Evolutionary conservation across 2,797 vertebrate species (phyloP), one percentile per base, ranked within the genome.

Genomic region (Craterocephalus amniculus): DNA sequence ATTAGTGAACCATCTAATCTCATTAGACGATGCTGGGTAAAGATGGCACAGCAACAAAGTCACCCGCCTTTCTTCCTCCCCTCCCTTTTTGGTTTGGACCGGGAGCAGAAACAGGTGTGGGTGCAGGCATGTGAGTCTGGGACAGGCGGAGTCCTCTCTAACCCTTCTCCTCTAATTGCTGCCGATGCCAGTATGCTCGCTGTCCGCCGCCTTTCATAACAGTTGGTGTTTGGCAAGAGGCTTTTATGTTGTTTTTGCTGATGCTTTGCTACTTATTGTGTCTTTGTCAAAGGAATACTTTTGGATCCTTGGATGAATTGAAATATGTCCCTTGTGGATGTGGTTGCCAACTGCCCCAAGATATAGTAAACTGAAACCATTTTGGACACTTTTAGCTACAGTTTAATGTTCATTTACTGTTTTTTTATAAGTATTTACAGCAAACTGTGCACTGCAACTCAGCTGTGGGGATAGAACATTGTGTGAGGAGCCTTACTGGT

Each of bases 1-100:
- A 92, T 94, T 93, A 93, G 91, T 76, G 72, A 81, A 71, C 84
- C 82, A 89, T 93, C 91, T 92, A 89, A 93, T 94, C 91, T 91
- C 89, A 93, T 94, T 93, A 93, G 88, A 87, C 49, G 67, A 85
- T 80, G 80, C 84, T 45, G 84, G 79, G 88, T 72, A 86, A 87
- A 79, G 77, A 90, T 90, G 89, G 89, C 88, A 87, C 74, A 0
- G 79, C 62, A 79, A 88, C 90, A 89, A 87, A 91, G 84, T 83
- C 87, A 83, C 78, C 75, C 60, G 38, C 31, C 65, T 61, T 68
- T 58, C 60, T 57, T 67, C 55, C 55, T 55, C 31, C 59, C 79
- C 52, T 43, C 56, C 54, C 18, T 67, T 63, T 76, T 55, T 58
- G 69, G 63, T 85, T 83, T 80, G 86, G 83, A 86, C 73, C 26